Conservation (phyloP, 2,888 invertebrate genomes). For the Dryobotodes eremita region DNA sequence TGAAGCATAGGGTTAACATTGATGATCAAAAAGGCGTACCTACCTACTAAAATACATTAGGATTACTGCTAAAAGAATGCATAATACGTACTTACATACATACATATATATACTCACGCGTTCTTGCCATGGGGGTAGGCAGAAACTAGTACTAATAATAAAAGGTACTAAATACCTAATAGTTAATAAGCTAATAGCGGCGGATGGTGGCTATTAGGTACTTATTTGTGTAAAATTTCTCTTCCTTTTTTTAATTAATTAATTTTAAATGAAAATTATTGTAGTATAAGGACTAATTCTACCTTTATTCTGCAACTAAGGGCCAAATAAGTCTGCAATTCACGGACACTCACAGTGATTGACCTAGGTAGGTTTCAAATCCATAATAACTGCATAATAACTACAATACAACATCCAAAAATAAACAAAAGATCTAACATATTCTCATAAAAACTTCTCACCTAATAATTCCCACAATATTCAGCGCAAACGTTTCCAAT, state of each 20-base stretch:
- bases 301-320: not conserved
- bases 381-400: not conserved
- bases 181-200: too few relatives aligned
- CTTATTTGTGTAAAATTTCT: too few relatives aligned
- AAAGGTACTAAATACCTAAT: too few relatives aligned
- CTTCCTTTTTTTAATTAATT: too few relatives aligned
- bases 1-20: not conserved
- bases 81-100: too few relatives aligned
- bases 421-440: not conserved
- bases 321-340: not conserved
- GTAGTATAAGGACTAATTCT: too few relatives aligned
- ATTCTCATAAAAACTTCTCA: not conserved
- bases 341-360: not conserved
- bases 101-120: too few relatives aligned
- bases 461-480: slow-evolving; percentile 13
- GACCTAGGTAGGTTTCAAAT: not conserved
- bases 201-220: too few relatives aligned
- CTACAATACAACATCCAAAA: not conserved
- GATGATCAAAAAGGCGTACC: not conserved
- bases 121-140: too few relatives aligned
- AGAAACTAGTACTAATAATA: too few relatives aligned
- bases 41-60: not conserved
- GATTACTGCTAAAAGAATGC: not conserved
- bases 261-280: too few relatives aligned
- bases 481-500: slow-evolving; percentile 28